Conservation (phyloP, 2,797 vertebrate species). For the Poeciliopsis turneri region DNA sequence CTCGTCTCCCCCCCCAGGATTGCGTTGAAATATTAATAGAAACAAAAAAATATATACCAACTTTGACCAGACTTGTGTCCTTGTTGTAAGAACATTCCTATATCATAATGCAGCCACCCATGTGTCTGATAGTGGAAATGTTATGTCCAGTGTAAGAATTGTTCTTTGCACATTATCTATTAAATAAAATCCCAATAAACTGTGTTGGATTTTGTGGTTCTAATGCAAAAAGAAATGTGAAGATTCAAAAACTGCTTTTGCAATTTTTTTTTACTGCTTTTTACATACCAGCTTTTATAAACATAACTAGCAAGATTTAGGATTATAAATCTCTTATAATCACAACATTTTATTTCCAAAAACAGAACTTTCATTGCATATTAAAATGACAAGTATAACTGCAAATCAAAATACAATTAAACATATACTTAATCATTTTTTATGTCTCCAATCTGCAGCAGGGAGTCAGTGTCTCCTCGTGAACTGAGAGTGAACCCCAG, state of each 20-base stretch:
- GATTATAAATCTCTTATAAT: background rate
- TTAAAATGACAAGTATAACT: background rate
- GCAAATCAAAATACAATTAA: background rate
- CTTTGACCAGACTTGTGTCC: background rate
- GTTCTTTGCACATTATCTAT: background rate
- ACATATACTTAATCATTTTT: constrained; percentile 9
- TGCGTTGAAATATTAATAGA: background rate
- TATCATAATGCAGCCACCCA: background rate
- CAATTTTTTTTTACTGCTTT: background rate
- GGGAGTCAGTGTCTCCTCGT: constrained; percentile 53
- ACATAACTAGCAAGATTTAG: background rate
- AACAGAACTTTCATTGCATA: background rate
- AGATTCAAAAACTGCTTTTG: background rate
- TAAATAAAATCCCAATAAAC: background rate
- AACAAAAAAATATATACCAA: background rate
- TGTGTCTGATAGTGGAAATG: background rate
- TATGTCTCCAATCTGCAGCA: constrained; percentile 37
- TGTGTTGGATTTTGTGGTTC: background rate
- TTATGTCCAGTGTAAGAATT: background rate
- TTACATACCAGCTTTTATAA: background rate
- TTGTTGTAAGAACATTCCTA: background rate
- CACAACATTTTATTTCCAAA: background rate
- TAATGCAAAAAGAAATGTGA: background rate
- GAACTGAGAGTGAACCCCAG: constrained; percentile 75
- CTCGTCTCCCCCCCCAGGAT: background rate